Evolutionary conservation across 2,888 invertebrate genomes (phyloP), one percentile per base, ranked within the genome.

Genomic region (Ecliptopera silaceata): DNA sequence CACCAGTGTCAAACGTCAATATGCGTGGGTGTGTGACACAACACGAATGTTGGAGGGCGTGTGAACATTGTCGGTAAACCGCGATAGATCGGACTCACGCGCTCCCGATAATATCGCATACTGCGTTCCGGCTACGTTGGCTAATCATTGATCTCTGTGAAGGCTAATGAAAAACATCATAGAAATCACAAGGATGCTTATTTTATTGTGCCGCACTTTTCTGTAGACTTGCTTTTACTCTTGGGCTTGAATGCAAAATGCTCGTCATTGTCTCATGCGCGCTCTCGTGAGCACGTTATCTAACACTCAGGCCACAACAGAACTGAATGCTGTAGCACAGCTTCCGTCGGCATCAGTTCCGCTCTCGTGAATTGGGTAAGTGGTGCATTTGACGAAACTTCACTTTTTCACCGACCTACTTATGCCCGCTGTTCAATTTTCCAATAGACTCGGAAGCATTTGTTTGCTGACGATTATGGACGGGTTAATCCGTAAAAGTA

Each of bases 311-410:
- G 78, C 74, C 75, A 86, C 86, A 84, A 83, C 83, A 75, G 84
- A 66, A 69, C 68, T 72, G 74, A 75, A 72, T 76, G 75, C 79
- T 73, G 75, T 71, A 68, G 74, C 79, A 83, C 86, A 83, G 84
- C 86, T 86, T 82, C 86, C 81, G 84, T 72, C 75, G 78, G 72
- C 82, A 77, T 80, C 77, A 78, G 90, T 91, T 91, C 87, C 90
- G 90, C 90, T 91, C 88, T 88, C 88, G 77, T 84, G 84, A 87
- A 84, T 86, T 84, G 75, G 85, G 84, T 89, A 89, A 90, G 83
- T 88, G 83, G 86, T 86, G 85, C 86, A 84, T 84, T 88, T 82
- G 83, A 80, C 82, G 83, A 90, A 87, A 86, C 86, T 87, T 88
- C 88, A 86, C 89, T 88, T 88, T 88, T 89, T 80, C 83, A 76